Evolutionary conservation across 2,888 invertebrate species (phyloP), one percentile per base, ranked within the genome.

Genomic region (Perizoma flavofasciatum): DNA sequence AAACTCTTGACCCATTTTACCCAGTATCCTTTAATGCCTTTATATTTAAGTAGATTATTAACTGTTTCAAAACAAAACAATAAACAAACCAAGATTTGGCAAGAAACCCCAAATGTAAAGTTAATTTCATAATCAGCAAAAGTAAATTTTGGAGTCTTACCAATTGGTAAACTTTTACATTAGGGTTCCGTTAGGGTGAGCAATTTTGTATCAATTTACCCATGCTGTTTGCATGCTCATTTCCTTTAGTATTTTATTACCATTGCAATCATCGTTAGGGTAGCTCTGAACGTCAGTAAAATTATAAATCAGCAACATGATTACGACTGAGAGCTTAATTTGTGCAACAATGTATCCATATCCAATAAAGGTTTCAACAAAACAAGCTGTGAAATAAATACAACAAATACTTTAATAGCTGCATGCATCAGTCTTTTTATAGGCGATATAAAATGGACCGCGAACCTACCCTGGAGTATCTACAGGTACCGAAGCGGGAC

Each of bases 371-470:
- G 85, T 83, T 83, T 85, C 81, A 86, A 83, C 84, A 83, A 78
- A 86, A 84, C 80, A 83, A 83, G 83, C 81, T 85, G 83, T 86
- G 88, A 85, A 89, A 91, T 89, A 91, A 89, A 89, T 86, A 84
- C 85, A 85, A 84, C 83, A 88, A 89, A 89, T 88, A 89, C 85
- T 89, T 90, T 91, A 90, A 89, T 88, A 83, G 82, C 79, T 76
- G 72, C 79, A 83, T 83, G 82, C 84, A 86, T 87, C 82, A 83
- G 78, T 81, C 79, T 86, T 83, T 91, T 90, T 91, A 91, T 91
- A 85, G 86, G 82, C 74, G 75, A 78, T 83, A 88, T 89, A 89
- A 89, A 89, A 81, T 78, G 72, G 71, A 75, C 73, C 79, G 76
- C 84, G 85, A 64, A 63, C 49, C 53, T 59, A 33, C 55, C 49